Conservation (phyloP, 1,140 invertebrate species). For the Andrena cerasifolii region DNA sequence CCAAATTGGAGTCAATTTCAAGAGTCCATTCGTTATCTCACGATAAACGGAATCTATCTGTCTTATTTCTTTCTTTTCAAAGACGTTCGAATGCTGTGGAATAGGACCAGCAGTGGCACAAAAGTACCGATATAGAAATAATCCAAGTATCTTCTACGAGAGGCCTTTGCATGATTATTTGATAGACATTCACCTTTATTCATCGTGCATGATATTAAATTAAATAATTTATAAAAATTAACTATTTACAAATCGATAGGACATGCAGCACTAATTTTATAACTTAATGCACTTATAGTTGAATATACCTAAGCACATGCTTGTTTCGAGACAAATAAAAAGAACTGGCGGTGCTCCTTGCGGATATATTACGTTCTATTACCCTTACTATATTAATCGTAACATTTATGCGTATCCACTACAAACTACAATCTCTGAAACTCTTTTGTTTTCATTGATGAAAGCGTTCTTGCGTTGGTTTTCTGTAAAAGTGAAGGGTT, state of each 20-base stretch:
- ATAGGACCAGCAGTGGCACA: neutral
- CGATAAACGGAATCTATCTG: constrained; percentile 17
- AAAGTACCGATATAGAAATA: constrained; percentile 34
- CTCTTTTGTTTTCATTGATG: constrained; percentile 73
- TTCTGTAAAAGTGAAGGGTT: constrained; percentile 72
- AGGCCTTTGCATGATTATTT: constrained; percentile 48
- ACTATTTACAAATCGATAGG: constrained; percentile 81
- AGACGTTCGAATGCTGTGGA: neutral
- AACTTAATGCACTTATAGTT: constrained; percentile 72
- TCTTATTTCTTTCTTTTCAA: neutral
- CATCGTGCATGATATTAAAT: constrained; percentile 70
- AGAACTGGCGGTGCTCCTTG: constrained; percentile 73
- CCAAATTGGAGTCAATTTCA: neutral
- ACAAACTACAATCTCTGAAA: constrained; percentile 74
- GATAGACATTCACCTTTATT: constrained; percentile 57
- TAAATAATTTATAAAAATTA: constrained; percentile 80
- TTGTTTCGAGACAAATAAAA: constrained; percentile 69
- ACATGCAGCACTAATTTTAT: constrained; percentile 75
- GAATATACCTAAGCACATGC: constrained; percentile 77
- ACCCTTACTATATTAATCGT: constrained; percentile 68
- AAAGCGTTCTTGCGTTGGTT: constrained; percentile 75
- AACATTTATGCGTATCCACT: constrained; percentile 73
- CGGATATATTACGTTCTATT: constrained; percentile 70
- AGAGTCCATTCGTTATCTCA: constrained; percentile 3
- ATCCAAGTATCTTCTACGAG: constrained; percentile 37